Percentiles rank a stretch among this genome's conserved stretches.
Evolutionary conservation across 2,888 invertebrate genomes (phyloP).

Genomic region (Phyto melanocephala): DNA sequence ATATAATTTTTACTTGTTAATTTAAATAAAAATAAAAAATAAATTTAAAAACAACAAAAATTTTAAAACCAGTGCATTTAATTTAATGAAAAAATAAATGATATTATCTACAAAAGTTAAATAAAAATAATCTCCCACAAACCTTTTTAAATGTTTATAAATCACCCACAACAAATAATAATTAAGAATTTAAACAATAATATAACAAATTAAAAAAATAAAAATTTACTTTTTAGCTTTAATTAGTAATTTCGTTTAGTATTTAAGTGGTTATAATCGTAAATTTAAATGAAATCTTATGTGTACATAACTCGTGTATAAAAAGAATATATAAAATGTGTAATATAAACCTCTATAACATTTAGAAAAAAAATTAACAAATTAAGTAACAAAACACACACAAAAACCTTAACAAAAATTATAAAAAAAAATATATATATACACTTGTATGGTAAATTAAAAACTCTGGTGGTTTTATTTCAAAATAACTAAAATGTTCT

Average conservation of each 20-base stretch:
- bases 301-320: conserved; percentile 28
- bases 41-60: background rate
- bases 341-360: conserved; percentile 48
- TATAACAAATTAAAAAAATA: conserved; percentile 11
- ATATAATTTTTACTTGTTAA: conserved; percentile 17
- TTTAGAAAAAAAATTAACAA: conserved; percentile 43
- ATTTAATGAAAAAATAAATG: conserved; percentile 37
- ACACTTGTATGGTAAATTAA: conserved; percentile 57
- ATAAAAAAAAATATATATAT: conserved; percentile 59
- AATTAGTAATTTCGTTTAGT: conserved; percentile 56
- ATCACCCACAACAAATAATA: background rate
- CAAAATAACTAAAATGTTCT: background rate
- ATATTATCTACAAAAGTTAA: conserved; percentile 9
- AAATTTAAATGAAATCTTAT: conserved; percentile 32
- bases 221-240: conserved; percentile 56
- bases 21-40: background rate
- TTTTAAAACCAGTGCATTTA: conserved; percentile 56
- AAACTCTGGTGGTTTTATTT: conserved; percentile 37
- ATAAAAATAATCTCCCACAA: background rate
- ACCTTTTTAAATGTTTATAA: conserved; percentile 35
- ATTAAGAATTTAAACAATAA: conserved; percentile 11
- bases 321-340: conserved; percentile 32
- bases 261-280: conserved; percentile 41
- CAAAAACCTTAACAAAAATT: conserved; percentile 50
- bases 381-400: conserved; percentile 35